Conservation (phyloP, 2,113 vertebrate genomes). For the Ailuropoda melanoleuca region DNA sequence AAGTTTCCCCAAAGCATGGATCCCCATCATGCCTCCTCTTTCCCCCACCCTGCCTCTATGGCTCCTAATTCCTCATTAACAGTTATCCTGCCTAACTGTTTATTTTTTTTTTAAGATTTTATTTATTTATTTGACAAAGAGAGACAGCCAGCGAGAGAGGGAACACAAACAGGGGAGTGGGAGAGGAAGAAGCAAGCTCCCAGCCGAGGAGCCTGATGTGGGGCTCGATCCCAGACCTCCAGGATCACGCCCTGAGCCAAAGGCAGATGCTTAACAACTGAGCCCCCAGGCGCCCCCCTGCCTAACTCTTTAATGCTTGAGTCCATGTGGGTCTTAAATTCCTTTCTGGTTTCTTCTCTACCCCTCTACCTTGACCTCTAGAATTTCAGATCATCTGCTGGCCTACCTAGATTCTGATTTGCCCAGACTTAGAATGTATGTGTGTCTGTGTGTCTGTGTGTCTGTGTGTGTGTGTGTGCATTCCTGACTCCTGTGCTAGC, state of each 20-base stretch:
- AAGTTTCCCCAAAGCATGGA: background rate
- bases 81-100: background rate
- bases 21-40: accelerated
- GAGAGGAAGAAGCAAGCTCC: too few relatives aligned
- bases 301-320: background rate
- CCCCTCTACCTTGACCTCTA: background rate
- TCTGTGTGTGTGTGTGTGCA: background rate
- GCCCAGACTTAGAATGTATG: background rate
- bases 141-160: too few relatives aligned
- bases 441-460: background rate
- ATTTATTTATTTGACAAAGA: too few relatives aligned
- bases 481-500: background rate
- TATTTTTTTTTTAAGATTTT: too few relatives aligned
- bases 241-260: too few relatives aligned
- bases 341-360: background rate
- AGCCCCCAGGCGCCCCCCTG: too few relatives aligned
- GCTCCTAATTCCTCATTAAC: background rate
- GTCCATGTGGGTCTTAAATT: background rate
- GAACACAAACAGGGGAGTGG: too few relatives aligned
- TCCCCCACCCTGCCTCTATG: background rate
- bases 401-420: background rate
- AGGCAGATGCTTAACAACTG: too few relatives aligned
- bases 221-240: too few relatives aligned
- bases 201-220: too few relatives aligned
- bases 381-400: background rate